Conservation (phyloP, 2,113 vertebrate genomes). For the Triplophysa dalaica region DNA sequence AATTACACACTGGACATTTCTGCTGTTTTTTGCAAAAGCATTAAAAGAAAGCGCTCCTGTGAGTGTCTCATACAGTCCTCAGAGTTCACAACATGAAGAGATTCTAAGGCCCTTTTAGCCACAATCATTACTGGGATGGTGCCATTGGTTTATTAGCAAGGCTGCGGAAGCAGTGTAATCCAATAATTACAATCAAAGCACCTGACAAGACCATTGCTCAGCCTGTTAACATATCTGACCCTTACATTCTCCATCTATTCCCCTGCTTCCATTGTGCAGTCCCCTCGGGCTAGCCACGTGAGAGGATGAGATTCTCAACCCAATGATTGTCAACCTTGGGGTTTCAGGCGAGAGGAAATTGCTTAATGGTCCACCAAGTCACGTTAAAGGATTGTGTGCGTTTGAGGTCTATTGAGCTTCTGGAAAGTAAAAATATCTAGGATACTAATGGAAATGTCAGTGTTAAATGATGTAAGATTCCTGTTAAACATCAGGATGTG, state of each 20-base stretch:
- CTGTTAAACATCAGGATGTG: too few relatives aligned
- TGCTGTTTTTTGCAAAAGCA: background rate
- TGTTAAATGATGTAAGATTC: too few relatives aligned
- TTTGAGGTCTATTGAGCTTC: constrained; percentile 14
- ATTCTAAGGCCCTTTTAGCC: background rate
- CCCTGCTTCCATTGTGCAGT: background rate
- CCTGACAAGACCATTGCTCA: constrained; percentile 34
- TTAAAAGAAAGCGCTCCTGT: background rate
- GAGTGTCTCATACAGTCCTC: background rate
- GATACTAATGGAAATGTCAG: background rate
- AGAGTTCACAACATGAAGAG: background rate
- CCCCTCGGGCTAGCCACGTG: background rate
- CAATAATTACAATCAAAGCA: constrained; percentile 44
- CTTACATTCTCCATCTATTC: background rate
- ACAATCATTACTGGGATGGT: constrained; percentile 27
- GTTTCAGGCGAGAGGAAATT: background rate
- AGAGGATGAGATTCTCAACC: background rate
- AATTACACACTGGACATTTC: too few relatives aligned
- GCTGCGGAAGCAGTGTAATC: constrained; percentile 32
- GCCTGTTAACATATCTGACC: constrained; percentile 12
- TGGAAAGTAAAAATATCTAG: background rate
- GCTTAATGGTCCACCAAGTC: constrained; percentile 16
- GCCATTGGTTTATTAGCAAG: constrained; percentile 13
- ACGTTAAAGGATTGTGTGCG: background rate
- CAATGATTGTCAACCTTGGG: background rate